A percentile compares a stretch with the other conserved stretches of the same genome.
phyloP scores from a whole-genome alignment of 2,797 vertebrate genomes.

The Acanthurus leucopareius region DNA sequence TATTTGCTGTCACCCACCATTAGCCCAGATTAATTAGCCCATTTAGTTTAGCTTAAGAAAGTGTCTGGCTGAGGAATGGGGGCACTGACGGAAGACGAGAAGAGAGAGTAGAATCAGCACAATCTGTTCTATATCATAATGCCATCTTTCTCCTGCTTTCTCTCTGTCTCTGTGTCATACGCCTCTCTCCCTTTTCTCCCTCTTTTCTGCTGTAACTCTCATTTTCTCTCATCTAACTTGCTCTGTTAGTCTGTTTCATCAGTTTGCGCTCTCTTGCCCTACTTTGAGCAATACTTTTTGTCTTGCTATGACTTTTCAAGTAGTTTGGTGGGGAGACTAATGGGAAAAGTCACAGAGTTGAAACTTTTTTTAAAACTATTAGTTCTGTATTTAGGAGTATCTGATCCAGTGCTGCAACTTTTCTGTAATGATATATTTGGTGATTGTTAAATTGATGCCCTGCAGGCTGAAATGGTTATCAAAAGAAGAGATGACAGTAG shows the following conservation, averaged over 20 bases:
- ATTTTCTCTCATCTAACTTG: conserved; percentile 42
- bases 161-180: conserved; percentile 31
- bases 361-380: conserved; percentile 38
- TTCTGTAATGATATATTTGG: neutral
- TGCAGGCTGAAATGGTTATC: neutral
- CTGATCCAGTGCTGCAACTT: neutral
- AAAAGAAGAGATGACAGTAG: neutral
- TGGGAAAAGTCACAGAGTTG: conserved; percentile 22
- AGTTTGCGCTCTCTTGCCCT: conserved; percentile 29
- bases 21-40: conserved; percentile 89
- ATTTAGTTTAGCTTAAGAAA: conserved; percentile 89
- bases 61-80: conserved; percentile 86
- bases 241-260: conserved; percentile 58
- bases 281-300: conserved; percentile 48
- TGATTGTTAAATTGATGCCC: conserved; percentile 7
- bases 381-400: conserved; percentile 43
- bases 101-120: conserved; percentile 79
- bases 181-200: conserved; percentile 6
- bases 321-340: conserved; percentile 26
- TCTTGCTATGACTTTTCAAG: conserved; percentile 40
- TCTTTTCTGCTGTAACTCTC: conserved; percentile 17
- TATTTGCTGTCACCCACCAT: conserved; percentile 91
- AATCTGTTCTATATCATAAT: conserved; percentile 80
- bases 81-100: conserved; percentile 75
- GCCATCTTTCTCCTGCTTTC: conserved; percentile 65